phyloP scores from a whole-genome alignment of 2,113 vertebrate species.

The Theristicus caerulescens region DNA sequence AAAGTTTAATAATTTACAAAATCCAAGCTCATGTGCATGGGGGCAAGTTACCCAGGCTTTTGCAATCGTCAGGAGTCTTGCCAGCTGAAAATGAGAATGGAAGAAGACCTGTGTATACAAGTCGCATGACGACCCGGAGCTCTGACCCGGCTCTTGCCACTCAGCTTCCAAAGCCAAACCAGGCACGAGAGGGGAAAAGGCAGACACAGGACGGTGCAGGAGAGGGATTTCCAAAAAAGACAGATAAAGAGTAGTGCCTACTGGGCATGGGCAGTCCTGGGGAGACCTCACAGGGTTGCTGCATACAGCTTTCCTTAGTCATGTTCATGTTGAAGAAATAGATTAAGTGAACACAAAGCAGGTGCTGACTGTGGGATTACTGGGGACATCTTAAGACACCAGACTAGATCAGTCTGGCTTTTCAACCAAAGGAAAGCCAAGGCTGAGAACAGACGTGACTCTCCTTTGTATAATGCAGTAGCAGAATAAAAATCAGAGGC shows the following conservation, averaged over 20 bases:
- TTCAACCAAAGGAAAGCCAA: neutral
- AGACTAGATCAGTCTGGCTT: neutral
- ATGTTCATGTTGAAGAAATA: accelerated
- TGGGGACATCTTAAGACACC: neutral
- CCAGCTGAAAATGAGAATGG: neutral
- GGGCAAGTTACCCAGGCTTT: neutral
- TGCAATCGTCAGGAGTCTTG: neutral
- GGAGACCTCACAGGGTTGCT: neutral
- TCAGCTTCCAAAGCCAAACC: neutral
- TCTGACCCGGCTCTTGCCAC: neutral
- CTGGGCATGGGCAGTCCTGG: neutral
- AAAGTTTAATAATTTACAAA: neutral
- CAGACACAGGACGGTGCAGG: neutral
- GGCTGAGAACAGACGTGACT: neutral
- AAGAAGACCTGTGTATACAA: neutral
- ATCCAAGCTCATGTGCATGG: neutral
- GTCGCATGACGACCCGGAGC: accelerated
- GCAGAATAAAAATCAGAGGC: neutral
- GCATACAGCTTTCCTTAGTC: neutral
- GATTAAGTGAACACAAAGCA: neutral
- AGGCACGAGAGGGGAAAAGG: neutral
- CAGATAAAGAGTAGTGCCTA: neutral
- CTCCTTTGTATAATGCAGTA: neutral
- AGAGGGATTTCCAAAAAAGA: neutral
- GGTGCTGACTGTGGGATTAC: accelerated